Evolutionary conservation across 2,113 vertebrate genomes (phyloP), one percentile per base, ranked within the genome.

Genomic region (Muscicapa adusta): DNA sequence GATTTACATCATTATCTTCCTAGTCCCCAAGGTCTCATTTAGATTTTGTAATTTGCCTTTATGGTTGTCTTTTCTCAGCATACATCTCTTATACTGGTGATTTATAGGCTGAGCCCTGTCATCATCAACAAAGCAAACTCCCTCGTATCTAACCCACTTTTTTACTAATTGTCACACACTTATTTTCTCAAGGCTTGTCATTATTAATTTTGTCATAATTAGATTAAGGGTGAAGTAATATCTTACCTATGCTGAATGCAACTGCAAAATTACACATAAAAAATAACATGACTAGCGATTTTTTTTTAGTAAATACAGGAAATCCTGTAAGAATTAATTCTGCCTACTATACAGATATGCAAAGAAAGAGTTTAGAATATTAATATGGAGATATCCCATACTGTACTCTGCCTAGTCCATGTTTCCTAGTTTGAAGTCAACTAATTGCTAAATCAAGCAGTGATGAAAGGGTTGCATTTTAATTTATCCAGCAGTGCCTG

Each of bases 371-470:
- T 72, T 88, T 58, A 63, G 29, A 51, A 28, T 47, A 72, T 77
- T 90, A 88, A 62, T 74, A 72, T 6, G 42, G n/a, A 85, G 42
- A 94, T 91, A 83, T 54, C 11, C 62, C n/a, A 77, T 73, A 83
- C 61, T 77, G 3, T 60, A 60, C 75, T 84, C 40, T 66, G 33
- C 29, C 60, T 67, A 66, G 48, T 31, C 19, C n/a, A 38, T 31
- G 22, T 68, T 74, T 93, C 56, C 51, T 68, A 62, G 45, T 72
- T 85, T 72, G 42, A 90, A 70, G 65, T 88, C 72, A 81, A 67
- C 48, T 91, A 80, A 93, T 86, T 93, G 57, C 78, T 90, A 96
- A 93, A 84, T 92, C 88, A 93, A 80, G 75, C 61, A 76, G 51
- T 56, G 43, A 89, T 87, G 26, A 83, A 93, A 83, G 66, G 40